Percentiles rank a stretch among this genome's conserved stretches.
These are phyloP conservation scores for Phenganax subtilis DNA, from an alignment of 92 coral and sea anemone species.

Conservation along the genomic window DNA sequence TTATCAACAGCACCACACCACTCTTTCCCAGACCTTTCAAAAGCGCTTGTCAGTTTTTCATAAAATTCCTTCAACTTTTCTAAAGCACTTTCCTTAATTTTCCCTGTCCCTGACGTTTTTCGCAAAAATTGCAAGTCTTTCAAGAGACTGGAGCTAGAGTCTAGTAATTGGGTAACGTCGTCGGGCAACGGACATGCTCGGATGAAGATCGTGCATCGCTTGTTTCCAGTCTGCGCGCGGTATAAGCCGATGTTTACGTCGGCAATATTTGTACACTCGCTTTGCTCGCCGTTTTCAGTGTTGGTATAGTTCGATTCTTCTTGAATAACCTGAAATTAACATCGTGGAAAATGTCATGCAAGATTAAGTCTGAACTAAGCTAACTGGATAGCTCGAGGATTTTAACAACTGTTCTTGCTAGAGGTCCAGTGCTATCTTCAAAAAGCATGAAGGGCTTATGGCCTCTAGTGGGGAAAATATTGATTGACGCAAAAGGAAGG, in stretches of 20 bases:
- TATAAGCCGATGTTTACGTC: slow-evolving; percentile 42
- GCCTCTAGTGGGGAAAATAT: too few relatives aligned
- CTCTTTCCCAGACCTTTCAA: slow-evolving; percentile 64
- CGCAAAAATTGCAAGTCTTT: slow-evolving; percentile 60
- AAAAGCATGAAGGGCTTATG: too few relatives aligned
- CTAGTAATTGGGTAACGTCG: slow-evolving; percentile 61
- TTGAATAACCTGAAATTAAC: not conserved
- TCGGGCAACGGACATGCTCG: slow-evolving; percentile 77
- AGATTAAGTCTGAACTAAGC: not conserved
- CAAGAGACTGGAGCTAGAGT: slow-evolving; percentile 59
- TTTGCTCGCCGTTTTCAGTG: slow-evolving; percentile 31
- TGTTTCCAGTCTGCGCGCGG: slow-evolving; percentile 79
- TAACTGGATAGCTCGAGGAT: too few relatives aligned
- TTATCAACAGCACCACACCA: slow-evolving; percentile 77
- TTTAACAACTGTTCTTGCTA: not conserved
- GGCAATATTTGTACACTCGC: slow-evolving; percentile 35
- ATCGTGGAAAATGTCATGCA: not conserved
- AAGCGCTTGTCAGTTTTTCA: slow-evolving; percentile 57
- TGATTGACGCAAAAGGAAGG: too few relatives aligned
- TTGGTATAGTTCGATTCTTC: slow-evolving; percentile 30
- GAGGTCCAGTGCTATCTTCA: not conserved
- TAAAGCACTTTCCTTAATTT: slow-evolving; percentile 54
- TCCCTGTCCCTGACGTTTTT: slow-evolving; percentile 22
- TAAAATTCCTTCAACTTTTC: slow-evolving; percentile 64
- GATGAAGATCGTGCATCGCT: slow-evolving; percentile 63